Evolutionary conservation across 2,888 invertebrate species (phyloP), one percentile per base, ranked within the genome.

Genomic region (Apodemia duryi): DNA sequence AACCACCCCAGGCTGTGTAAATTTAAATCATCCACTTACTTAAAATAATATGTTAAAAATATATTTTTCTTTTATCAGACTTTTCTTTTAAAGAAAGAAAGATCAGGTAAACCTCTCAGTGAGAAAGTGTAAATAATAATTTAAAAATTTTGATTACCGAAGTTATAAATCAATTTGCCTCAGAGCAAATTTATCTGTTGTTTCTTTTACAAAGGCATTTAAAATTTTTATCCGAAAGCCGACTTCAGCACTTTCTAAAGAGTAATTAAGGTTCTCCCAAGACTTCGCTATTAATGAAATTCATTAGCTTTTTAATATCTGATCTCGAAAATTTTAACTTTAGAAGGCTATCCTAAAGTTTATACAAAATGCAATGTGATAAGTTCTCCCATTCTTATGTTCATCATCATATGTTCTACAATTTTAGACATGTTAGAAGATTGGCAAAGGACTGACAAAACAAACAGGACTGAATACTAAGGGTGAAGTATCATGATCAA

Each of bases 171-270:
- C 52, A 54, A 54, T 54, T 54, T 28, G 7, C 28, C 10, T 1
- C 52, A 54, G 28, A 54, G 28, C 52, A 54, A 54, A 54, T 28
- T 54, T 54, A 54, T 54, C 52, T 54, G 52, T 21, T 54, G 52
- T 54, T 54, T 29, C 29, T 29, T 54, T 54, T 28, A 54, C 52
- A 51, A 54, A 54, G 28, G 52, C 52, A 10, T 54, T 54, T 54
- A 29, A 54, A 54, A 7, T 29, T 54, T 54, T 54, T 54, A 54
- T 51, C 43, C 4, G 29, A 29, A 28, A 54, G 29, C 9, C 9
- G 28, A 28, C 29, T 54, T 54, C 52, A 54, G 52, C 52, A 54
- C 52, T 54, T 52, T 28, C 28, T 9, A 52, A 52, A 52, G 52
- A 52, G 54, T 54, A 54, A 54, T 54, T 54, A 54, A 54, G 28